Evolutionary conservation across 2,797 vertebrate genomes (phyloP).

Genomic region (Poecile montanus): DNA sequence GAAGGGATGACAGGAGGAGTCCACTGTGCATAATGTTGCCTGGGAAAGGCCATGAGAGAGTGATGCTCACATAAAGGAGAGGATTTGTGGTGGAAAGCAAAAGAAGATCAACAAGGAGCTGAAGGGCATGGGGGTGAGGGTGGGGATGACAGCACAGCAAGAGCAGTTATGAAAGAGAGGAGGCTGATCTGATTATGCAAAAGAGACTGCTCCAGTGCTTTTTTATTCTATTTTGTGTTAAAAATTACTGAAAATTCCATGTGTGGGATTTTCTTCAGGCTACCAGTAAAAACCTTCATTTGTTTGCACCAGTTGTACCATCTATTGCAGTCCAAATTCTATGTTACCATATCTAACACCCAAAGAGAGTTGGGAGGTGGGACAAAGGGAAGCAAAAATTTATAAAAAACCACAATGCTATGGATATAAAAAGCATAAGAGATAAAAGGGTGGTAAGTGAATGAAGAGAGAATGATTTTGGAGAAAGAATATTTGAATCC

Average conservation of each 20-base stretch:
- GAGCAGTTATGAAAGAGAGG: background rate
- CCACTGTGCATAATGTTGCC: constrained; percentile 12
- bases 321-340: background rate
- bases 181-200: background rate
- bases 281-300: background rate
- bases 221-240: background rate
- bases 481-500: background rate
- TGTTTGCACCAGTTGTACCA: background rate
- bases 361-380: background rate
- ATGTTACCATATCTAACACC: background rate
- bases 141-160: background rate
- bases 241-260: background rate
- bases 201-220: background rate
- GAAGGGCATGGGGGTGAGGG: background rate
- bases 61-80: background rate
- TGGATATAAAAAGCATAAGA: background rate
- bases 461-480: background rate
- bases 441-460: background rate
- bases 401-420: background rate
- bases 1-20: constrained; percentile 8
- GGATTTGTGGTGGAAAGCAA: background rate
- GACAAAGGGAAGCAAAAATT: background rate
- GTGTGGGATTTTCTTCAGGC: background rate
- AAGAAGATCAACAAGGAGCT: background rate
- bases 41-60: constrained; percentile 20